These are phyloP conservation scores for Galemys pyrenaicus DNA, from an alignment of 2,113 vertebrate species.

Conservation along the genomic window DNA sequence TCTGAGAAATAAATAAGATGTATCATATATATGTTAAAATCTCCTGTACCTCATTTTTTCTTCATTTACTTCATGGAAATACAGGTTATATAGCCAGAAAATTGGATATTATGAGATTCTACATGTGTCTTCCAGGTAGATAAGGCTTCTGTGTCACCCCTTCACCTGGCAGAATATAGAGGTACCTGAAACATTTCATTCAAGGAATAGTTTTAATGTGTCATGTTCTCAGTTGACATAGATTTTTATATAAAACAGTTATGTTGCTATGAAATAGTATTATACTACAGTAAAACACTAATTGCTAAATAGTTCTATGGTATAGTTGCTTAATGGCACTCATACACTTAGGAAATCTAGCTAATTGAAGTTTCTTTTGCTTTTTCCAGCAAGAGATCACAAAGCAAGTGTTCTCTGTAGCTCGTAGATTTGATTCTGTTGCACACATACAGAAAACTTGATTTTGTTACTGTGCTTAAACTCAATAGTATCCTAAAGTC, in stretches of 20 bases:
- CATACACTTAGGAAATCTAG: background rate
- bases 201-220: background rate
- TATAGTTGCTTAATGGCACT: background rate
- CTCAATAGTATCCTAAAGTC: background rate
- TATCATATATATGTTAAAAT: conserved; percentile 2
- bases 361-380: background rate
- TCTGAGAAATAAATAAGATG: background rate
- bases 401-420: background rate
- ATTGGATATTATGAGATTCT: background rate
- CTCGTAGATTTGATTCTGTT: background rate
- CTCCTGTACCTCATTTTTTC: conserved; percentile 32
- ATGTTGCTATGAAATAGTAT: background rate
- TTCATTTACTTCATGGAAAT: background rate
- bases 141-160: background rate
- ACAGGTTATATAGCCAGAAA: background rate
- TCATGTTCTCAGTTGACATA: background rate
- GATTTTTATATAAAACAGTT: background rate
- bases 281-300: background rate
- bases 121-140: background rate
- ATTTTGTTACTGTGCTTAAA: background rate
- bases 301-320: background rate
- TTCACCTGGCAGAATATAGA: background rate
- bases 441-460: background rate
- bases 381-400: background rate
- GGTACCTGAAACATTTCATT: background rate